Evolutionary conservation across 2,888 invertebrate species (phyloP), one percentile per base, ranked within the genome.

Genomic region (Cheilosia scutellata): DNA sequence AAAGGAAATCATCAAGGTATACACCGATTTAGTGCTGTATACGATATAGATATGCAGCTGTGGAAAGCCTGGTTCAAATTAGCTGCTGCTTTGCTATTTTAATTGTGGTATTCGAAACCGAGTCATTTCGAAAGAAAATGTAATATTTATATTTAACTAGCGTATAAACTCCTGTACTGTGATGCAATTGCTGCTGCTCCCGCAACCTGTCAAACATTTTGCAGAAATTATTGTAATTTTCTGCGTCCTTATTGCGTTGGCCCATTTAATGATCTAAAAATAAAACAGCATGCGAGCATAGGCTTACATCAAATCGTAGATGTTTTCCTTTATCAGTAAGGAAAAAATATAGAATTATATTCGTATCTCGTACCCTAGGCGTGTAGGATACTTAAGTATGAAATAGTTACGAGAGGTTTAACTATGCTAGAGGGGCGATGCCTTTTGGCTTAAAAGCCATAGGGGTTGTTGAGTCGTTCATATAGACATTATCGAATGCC

Each of bases 181-280:
- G 55, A 13, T 33, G 47, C n/a, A 9, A 27, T 25, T 42, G 31
- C 31, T 57, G 57, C 47, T 51, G 40, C 60, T 72, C 49, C 71
- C 71, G 20, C 71, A 60, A 51, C n/a, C 60, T 72, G 71, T 72
- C 60, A 60, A 51, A 51, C 49, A 51, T 51, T 60, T 42, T 58
- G 25, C 27, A 27, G 11, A 27, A 51, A 51, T 51, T 51, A 27
- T 51, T 27, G 2, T 6, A 51, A 11, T 51, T 51, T 2, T 51
- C 11, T 51, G 2, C 51, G 6, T 51, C 51, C 51, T 27, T 51
- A 2, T 7, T 27, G 11, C 20, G 20, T n/a, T 25, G 51, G 27
- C 27, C 27, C 11, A 27, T 11, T 51, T 9, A 51, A 27, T 11
- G 16, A 11, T 51, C 51, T 44, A 44, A 44, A 44, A 62, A 44